Evolutionary conservation across 2,797 vertebrate species (phyloP).

Genomic region (Pterois miles): DNA sequence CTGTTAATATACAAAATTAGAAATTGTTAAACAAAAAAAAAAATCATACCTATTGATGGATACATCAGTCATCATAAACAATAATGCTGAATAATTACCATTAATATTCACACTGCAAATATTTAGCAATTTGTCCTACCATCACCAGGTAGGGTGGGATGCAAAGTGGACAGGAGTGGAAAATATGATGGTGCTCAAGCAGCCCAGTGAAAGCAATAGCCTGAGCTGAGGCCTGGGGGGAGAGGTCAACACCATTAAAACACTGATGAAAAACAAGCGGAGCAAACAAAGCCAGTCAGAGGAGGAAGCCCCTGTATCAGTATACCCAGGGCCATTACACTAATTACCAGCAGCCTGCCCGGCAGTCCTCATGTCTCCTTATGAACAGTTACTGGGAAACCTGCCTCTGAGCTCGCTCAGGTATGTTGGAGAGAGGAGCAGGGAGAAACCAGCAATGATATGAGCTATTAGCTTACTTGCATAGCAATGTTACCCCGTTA

Average conservation of each 20-base stretch:
- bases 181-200: conserved; percentile 37
- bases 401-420: conserved; percentile 18
- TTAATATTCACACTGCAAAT: not conserved
- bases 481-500: conserved; percentile 40
- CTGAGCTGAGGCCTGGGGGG: conserved; percentile 9
- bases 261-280: conserved; percentile 71
- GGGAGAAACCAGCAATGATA: conserved; percentile 30
- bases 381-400: conserved; percentile 68
- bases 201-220: conserved; percentile 62
- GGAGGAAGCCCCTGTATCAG: conserved; percentile 67
- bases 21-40: not conserved
- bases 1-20: not conserved
- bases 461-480: conserved; percentile 32
- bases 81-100: not conserved
- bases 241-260: conserved; percentile 52
- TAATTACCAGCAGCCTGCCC: conserved; percentile 55
- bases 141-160: not conserved
- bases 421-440: conserved; percentile 2
- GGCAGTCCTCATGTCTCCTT: conserved; percentile 41
- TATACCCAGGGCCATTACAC: conserved; percentile 67
- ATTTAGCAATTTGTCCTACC: not conserved
- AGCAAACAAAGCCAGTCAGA: conserved; percentile 69
- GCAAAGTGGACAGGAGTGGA: conserved; percentile 19
- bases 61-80: not conserved
- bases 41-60: not conserved